phyloP scores from a whole-genome alignment of 1,140 invertebrate species.

The Microvelia longipes region DNA sequence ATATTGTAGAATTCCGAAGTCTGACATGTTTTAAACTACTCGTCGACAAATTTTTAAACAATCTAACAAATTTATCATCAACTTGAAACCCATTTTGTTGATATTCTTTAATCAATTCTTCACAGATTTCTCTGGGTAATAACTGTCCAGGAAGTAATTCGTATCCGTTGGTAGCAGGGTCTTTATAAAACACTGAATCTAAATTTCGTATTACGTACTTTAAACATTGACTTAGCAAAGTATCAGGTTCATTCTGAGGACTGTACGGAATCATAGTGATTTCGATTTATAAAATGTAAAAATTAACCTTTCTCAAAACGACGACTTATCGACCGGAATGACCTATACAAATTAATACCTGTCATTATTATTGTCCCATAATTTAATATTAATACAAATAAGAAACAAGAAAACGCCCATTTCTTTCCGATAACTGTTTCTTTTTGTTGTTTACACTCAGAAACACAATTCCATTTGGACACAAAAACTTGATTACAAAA shows the following conservation, averaged over 20 bases:
- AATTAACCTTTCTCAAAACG: neutral
- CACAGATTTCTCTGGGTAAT: constrained; percentile 53
- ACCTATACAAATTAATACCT: neutral
- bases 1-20: constrained; percentile 50
- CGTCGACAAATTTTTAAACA: constrained; percentile 47
- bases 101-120: constrained; percentile 45
- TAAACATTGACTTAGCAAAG: constrained; percentile 29
- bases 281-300: neutral
- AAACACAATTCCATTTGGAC: neutral
- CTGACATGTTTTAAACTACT: constrained; percentile 53
- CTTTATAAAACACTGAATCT: constrained; percentile 23
- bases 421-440: neutral
- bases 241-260: constrained; percentile 25
- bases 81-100: constrained; percentile 32
- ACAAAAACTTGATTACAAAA: neutral
- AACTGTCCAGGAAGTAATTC: constrained; percentile 35
- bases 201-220: constrained; percentile 28
- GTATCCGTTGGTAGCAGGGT: constrained; percentile 20
- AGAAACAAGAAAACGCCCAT: neutral
- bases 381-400: neutral
- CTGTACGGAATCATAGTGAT: constrained; percentile 3
- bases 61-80: constrained; percentile 47
- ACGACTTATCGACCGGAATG: neutral
- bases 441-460: neutral
- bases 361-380: neutral